Percentiles rank a stretch among this genome's conserved stretches.
Conservation (phyloP, 1,140 invertebrate genomes). For the Himalopsyche phryganea region DNA sequence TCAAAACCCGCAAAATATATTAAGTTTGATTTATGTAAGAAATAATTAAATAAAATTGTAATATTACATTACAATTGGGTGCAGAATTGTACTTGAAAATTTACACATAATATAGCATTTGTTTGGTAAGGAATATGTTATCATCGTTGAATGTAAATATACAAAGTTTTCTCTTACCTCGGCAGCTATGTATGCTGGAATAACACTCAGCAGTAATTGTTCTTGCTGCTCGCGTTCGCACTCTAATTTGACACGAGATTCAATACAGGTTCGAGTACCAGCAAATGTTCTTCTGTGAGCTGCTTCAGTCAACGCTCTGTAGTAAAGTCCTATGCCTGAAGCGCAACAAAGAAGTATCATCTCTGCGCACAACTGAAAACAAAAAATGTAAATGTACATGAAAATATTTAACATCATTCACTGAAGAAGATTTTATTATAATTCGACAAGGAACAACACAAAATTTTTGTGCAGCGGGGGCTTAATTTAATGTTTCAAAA, state of each 20-base stretch:
- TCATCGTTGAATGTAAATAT: too few relatives aligned
- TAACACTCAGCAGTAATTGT: conserved; percentile 85
- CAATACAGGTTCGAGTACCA: conserved; percentile 84
- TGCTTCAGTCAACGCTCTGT: conserved; percentile 78
- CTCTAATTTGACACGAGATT: conserved; percentile 87
- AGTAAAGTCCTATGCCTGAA: conserved; percentile 78
- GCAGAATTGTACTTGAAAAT: too few relatives aligned
- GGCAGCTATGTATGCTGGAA: conserved; percentile 88
- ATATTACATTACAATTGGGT: too few relatives aligned
- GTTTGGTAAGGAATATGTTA: too few relatives aligned
- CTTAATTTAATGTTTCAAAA: too few relatives aligned
- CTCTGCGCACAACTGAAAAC: conserved; percentile 68
- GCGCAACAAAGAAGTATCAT: conserved; percentile 71
- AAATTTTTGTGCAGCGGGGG: too few relatives aligned
- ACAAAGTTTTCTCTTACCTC: conserved; percentile 60
- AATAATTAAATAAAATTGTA: too few relatives aligned
- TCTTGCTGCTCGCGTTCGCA: conserved; percentile 91
- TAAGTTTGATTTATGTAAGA: too few relatives aligned
- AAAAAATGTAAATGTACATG: not conserved
- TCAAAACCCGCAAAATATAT: too few relatives aligned
- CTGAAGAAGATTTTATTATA: not conserved
- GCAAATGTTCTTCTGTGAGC: conserved; percentile 83
- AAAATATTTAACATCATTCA: not conserved
- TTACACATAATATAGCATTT: too few relatives aligned
- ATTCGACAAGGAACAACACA: too few relatives aligned